Evolutionary conservation across 2,888 invertebrate genomes (phyloP).

Genomic region (Epinotia nisella): DNA sequence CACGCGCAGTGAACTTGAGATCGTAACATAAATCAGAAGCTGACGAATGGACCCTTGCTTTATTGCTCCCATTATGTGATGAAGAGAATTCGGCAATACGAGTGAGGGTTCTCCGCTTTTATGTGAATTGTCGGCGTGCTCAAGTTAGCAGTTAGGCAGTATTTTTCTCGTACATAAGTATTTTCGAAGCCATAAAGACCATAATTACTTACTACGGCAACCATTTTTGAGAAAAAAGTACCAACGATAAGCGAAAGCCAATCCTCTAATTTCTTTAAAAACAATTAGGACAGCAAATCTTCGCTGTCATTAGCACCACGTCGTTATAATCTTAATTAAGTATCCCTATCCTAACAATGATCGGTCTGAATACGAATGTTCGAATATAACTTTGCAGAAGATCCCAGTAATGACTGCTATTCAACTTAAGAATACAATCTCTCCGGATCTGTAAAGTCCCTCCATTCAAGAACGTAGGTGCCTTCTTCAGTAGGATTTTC

Average conservation of each 20-base stretch:
- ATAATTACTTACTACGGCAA: too few relatives aligned
- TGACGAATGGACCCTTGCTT: slow-evolving; percentile 57
- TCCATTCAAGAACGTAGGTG: slow-evolving; percentile 70
- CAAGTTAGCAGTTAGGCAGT: background rate
- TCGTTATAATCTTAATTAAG: slow-evolving; percentile 44
- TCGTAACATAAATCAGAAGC: slow-evolving; percentile 54
- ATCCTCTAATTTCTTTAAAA: slow-evolving; percentile 7
- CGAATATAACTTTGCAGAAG: slow-evolving; percentile 56
- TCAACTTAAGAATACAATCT: slow-evolving; percentile 72
- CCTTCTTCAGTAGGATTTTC: slow-evolving; percentile 70
- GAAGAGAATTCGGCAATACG: slow-evolving; percentile 42
- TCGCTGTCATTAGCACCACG: slow-evolving; percentile 39
- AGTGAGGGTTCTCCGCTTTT: slow-evolving; percentile 61
- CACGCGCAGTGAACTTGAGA: slow-evolving; percentile 32
- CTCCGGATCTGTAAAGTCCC: slow-evolving; percentile 68
- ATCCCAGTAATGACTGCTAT: slow-evolving; percentile 72
- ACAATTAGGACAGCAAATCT: slow-evolving; percentile 23
- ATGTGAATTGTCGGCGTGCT: slow-evolving; percentile 50
- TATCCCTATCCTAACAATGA: slow-evolving; percentile 41
- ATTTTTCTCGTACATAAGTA: background rate
- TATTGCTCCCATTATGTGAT: slow-evolving; percentile 57
- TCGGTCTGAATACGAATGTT: slow-evolving; percentile 40
- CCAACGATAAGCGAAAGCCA: background rate
- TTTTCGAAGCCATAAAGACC: background rate
- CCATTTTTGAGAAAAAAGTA: background rate